Percentiles rank a stretch among this genome's conserved stretches.
phyloP scores from a whole-genome alignment of 1,140 invertebrate genomes.

The Goniozus legneri region DNA sequence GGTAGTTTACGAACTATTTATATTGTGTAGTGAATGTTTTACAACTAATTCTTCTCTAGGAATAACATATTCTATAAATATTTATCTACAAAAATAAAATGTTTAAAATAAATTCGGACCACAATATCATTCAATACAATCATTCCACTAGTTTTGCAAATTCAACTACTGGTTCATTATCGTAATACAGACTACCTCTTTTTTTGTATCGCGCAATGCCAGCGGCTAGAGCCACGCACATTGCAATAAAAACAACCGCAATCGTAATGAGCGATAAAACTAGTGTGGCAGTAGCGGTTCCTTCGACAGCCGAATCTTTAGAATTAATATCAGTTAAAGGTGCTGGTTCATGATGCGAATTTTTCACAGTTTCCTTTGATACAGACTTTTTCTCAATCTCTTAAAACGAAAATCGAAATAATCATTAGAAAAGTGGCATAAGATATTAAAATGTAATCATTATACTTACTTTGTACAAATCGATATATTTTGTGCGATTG shows the following conservation, averaged over 20 bases:
- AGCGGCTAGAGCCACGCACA: conserved; percentile 40
- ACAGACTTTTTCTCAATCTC: too few relatives aligned
- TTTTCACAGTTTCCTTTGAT: too few relatives aligned
- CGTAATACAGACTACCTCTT: conserved; percentile 43
- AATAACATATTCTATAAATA: too few relatives aligned
- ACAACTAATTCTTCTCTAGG: too few relatives aligned
- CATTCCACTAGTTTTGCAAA: conserved; percentile 46
- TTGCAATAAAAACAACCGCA: conserved; percentile 35
- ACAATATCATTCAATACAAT: too few relatives aligned
- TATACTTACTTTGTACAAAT: conserved; percentile 57
- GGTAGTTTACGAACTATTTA: too few relatives aligned
- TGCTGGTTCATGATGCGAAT: conserved; percentile 17
- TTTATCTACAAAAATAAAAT: too few relatives aligned
- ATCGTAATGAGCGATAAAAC: conserved; percentile 33
- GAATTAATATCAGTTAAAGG: conserved; percentile 24
- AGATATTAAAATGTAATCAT: too few relatives aligned
- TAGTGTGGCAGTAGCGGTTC: conserved; percentile 21
- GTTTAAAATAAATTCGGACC: too few relatives aligned
- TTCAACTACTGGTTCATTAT: conserved; percentile 38
- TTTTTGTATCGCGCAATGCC: conserved; percentile 45
- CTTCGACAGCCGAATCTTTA: conserved; percentile 10
- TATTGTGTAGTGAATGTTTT: too few relatives aligned
- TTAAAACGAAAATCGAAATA: too few relatives aligned
- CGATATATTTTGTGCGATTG: conserved; percentile 63
- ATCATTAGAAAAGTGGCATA: too few relatives aligned